Evolutionary conservation across 1,140 invertebrate genomes (phyloP).

Genomic region (Temnothorax nylanderi): DNA sequence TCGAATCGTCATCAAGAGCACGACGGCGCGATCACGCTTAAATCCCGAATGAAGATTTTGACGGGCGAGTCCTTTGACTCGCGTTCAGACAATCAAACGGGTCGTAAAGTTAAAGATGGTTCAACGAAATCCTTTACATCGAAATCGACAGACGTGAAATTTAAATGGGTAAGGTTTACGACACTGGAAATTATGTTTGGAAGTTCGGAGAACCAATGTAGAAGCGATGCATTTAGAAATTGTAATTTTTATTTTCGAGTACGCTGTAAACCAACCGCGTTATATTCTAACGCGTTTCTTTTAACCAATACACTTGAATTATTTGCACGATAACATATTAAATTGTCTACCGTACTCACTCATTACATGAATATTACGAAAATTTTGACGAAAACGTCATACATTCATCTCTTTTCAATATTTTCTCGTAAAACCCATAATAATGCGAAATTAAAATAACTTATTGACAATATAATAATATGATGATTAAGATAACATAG

Average conservation of each 20-base stretch:
- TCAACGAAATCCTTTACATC: neutral
- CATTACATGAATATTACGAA: too few species aligned
- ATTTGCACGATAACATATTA: neutral
- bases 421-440: too few species aligned
- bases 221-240: neutral
- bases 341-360: neutral
- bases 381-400: neutral
- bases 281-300: neutral
- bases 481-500: neutral
- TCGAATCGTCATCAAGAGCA: slow-evolving; percentile 58
- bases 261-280: neutral
- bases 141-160: slow-evolving; percentile 25
- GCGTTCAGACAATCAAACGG: neutral
- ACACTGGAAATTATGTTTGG: neutral
- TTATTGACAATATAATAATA: neutral
- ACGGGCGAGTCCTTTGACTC: slow-evolving; percentile 13
- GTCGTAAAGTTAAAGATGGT: slow-evolving; percentile 9
- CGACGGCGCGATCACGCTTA: slow-evolving; percentile 52
- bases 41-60: slow-evolving; percentile 43
- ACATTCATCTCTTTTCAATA: too few species aligned
- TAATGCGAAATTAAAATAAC: neutral
- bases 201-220: neutral
- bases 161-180: slow-evolving; percentile 11
- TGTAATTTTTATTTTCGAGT: neutral
- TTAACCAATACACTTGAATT: neutral